phyloP scores from a whole-genome alignment of 2,113 vertebrate genomes.

The Aspiorhynchus laticeps region DNA sequence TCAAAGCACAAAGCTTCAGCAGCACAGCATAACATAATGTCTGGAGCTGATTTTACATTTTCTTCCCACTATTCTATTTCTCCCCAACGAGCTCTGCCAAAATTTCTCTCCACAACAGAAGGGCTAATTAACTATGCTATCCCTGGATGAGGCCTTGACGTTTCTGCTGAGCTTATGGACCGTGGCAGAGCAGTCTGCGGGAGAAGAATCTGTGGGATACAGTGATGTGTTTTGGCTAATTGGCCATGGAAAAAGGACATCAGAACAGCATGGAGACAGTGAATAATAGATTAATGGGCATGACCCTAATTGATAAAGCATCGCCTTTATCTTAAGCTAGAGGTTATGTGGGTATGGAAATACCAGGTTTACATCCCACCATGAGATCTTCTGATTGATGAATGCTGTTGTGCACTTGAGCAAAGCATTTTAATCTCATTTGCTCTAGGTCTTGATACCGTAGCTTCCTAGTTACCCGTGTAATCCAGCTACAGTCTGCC shows the following conservation, averaged over 20 bases:
- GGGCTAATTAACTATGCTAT: constrained; percentile 39
- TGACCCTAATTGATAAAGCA: constrained; percentile 5
- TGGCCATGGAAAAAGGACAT: constrained; percentile 21
- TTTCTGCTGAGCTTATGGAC: constrained; percentile 11
- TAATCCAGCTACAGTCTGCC: not conserved
- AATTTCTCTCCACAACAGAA: not conserved
- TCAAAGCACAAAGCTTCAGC: not conserved
- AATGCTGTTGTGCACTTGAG: not conserved
- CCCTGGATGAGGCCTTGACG: not conserved
- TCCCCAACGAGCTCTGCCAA: constrained; percentile 5
- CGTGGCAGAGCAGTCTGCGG: not conserved
- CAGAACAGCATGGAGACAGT: constrained; percentile 7
- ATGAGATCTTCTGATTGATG: not conserved
- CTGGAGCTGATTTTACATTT: not conserved
- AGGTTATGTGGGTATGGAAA: not conserved
- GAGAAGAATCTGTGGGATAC: constrained; percentile 8
- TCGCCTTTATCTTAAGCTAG: not conserved
- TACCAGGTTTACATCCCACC: not conserved
- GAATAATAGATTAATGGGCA: constrained; percentile 23
- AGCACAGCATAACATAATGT: not conserved
- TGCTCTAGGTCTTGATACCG: not conserved
- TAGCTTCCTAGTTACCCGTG: not conserved
- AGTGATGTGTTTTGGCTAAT: constrained; percentile 41
- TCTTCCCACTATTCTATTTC: not conserved
- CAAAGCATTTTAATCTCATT: not conserved